Percentiles rank a stretch among this genome's conserved stretches.
Evolutionary conservation across 2,888 invertebrate genomes (phyloP).

Genomic region (Drosophila macrothrix): DNA sequence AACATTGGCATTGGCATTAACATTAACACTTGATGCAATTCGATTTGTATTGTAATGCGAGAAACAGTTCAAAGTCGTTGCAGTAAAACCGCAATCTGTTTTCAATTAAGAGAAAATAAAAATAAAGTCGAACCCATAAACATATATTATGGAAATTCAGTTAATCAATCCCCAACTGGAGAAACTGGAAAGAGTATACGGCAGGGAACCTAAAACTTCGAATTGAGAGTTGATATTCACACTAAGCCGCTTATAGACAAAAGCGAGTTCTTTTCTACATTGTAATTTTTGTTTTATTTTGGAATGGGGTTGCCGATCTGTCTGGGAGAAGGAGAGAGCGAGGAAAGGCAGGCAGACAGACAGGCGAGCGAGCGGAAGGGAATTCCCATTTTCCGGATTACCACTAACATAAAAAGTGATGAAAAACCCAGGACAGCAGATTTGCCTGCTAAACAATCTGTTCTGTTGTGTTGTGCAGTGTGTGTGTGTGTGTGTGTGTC

Average conservation of each 20-base stretch:
- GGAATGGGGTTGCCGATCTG: constrained; percentile 38
- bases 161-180: constrained; percentile 60
- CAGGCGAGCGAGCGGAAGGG: constrained; percentile 62
- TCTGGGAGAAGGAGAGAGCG: constrained; percentile 26
- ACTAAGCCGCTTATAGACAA: constrained; percentile 54
- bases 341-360: constrained; percentile 7
- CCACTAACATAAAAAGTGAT: constrained; percentile 50
- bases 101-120: constrained; percentile 62
- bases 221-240: not conserved
- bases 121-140: constrained; percentile 31
- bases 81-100: constrained; percentile 70
- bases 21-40: constrained; percentile 11
- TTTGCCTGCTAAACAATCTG: constrained; percentile 1
- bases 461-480: not conserved
- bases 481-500: not conserved
- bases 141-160: constrained; percentile 64
- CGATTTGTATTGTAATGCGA: constrained; percentile 61
- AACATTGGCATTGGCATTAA: constrained; percentile 21
- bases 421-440: constrained; percentile 21
- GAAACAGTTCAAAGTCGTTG: constrained; percentile 76
- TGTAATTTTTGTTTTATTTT: not conserved
- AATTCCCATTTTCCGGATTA: constrained; percentile 81
- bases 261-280: constrained; percentile 3
- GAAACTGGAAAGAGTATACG: not conserved
- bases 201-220: not conserved